Percentiles rank a stretch among this genome's conserved stretches.
Evolutionary conservation across 2,888 invertebrate species (phyloP).

Genomic region (Congeria kusceri): DNA sequence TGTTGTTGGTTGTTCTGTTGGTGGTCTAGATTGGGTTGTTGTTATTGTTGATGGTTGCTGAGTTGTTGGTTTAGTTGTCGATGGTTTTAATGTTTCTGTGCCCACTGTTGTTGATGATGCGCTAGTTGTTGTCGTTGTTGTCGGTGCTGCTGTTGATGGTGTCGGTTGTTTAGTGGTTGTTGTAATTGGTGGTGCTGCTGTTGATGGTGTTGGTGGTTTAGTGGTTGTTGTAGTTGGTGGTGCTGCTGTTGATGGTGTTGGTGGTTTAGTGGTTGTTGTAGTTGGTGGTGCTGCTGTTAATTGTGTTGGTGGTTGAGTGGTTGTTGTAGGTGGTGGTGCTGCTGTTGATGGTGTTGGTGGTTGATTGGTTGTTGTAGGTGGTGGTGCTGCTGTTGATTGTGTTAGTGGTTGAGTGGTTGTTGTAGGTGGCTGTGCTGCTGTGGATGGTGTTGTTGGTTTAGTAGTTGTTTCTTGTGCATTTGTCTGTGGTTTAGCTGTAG

Average conservation of each 20-base stretch:
- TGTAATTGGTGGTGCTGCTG: background rate
- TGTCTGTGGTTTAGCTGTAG: background rate
- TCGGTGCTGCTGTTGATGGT: background rate
- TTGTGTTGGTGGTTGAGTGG: background rate
- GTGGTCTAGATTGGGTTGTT: background rate
- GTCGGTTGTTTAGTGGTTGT: background rate
- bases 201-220: background rate
- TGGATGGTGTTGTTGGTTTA: background rate
- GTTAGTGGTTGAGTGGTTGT: background rate
- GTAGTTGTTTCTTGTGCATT: background rate
- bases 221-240: constrained; percentile 3
- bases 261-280: background rate
- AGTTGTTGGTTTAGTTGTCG: background rate
- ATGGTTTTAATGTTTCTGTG: background rate
- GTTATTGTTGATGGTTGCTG: background rate
- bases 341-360: background rate
- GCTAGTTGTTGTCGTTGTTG: background rate
- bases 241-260: background rate
- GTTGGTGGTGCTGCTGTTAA: background rate
- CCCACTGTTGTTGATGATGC: background rate
- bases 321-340: constrained; percentile 13
- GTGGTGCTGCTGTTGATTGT: background rate
- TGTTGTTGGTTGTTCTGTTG: background rate
- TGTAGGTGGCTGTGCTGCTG: background rate
- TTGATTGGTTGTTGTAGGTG: background rate